These are phyloP conservation scores for Pachliopta kotzebuea DNA, from an alignment of 2,888 invertebrate genomes.

Conservation along the genomic window DNA sequence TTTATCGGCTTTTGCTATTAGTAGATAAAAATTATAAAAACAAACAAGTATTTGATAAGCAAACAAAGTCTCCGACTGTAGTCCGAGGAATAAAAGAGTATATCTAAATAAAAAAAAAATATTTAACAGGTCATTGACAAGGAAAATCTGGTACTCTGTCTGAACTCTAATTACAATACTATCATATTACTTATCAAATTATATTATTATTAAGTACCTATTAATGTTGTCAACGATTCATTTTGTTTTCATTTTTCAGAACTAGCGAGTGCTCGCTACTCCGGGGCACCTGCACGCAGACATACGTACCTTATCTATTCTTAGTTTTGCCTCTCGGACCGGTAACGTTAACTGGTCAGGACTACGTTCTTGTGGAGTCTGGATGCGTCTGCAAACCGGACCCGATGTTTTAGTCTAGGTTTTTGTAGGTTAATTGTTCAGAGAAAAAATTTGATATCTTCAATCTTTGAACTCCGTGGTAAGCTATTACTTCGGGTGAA, in stretches of 20 bases:
- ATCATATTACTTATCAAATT: too few species aligned
- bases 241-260: constrained; percentile 73
- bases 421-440: neutral
- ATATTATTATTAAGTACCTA: too few species aligned
- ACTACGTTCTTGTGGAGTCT: constrained; percentile 96
- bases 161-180: too few species aligned
- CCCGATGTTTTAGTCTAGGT: constrained; percentile 41
- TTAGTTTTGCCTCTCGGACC: constrained; percentile 94
- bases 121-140: too few species aligned
- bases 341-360: constrained; percentile 94
- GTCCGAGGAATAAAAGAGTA: too few species aligned
- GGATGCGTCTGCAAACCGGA: constrained; percentile 93
- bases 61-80: too few species aligned
- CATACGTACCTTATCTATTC: constrained; percentile 94
- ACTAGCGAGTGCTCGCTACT: constrained; percentile 94
- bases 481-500: neutral
- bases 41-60: too few species aligned
- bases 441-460: neutral
- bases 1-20: too few species aligned
- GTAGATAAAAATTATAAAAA: too few species aligned
- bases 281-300: constrained; percentile 94
- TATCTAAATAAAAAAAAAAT: too few species aligned
- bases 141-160: too few species aligned
- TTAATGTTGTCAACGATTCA: neutral
- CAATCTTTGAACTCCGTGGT: neutral